phyloP scores from a whole-genome alignment of 2,113 vertebrate genomes.

The Calidris pygmaea region DNA sequence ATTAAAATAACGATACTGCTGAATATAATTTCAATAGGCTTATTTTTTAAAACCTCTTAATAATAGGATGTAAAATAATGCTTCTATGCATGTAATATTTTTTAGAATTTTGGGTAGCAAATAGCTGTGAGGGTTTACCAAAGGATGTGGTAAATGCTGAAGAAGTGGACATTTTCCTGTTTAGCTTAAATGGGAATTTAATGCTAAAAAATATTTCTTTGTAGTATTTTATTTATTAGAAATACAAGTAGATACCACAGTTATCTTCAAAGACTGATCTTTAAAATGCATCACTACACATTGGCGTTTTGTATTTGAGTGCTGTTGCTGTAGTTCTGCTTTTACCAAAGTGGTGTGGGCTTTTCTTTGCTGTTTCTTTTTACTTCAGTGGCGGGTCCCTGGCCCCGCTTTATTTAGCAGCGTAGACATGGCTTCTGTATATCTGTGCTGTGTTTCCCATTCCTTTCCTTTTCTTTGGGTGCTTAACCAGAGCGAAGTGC shows the following conservation, averaged over 20 bases:
- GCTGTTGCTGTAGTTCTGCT: neutral
- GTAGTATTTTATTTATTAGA: neutral
- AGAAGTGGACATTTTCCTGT: neutral
- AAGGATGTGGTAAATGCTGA: neutral
- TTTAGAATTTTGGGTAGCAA: neutral
- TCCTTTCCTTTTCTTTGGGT: neutral
- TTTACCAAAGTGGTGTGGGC: neutral
- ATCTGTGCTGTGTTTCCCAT: neutral
- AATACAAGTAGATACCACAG: rapidly evolving
- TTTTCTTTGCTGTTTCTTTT: neutral
- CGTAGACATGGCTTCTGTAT: neutral
- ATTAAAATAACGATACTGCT: neutral
- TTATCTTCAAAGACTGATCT: neutral
- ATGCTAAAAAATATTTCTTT: neutral
- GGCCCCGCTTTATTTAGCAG: neutral
- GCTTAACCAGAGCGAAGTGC: neutral
- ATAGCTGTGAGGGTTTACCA: neutral
- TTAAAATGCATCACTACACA: neutral
- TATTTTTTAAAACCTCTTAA: neutral
- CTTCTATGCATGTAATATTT: neutral
- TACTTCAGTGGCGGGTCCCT: neutral
- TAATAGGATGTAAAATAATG: neutral
- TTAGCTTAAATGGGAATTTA: neutral
- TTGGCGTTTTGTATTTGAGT: neutral
- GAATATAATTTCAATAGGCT: neutral